Percentiles rank a stretch among this genome's conserved stretches.
Conservation (phyloP, 2,113 vertebrate genomes). For the Takifugu bimaculatus region DNA sequence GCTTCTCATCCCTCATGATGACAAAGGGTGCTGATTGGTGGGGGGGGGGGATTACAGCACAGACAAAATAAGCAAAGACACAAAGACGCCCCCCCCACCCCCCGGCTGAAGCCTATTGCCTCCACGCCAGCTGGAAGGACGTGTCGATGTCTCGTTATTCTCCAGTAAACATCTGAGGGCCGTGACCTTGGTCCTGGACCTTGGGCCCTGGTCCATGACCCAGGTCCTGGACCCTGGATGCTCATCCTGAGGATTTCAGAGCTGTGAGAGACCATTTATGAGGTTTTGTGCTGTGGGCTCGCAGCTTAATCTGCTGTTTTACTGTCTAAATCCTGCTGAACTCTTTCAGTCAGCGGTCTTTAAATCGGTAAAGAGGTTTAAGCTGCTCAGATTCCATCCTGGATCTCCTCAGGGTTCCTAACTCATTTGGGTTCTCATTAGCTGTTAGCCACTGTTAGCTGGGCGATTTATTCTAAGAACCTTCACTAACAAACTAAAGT, state of each 20-base stretch:
- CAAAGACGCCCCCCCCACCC: constrained; percentile 31
- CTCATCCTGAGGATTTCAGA: not conserved
- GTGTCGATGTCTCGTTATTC: no score
- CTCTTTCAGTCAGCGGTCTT: constrained; percentile 6
- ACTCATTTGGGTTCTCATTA: no score
- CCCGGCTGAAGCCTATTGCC: no score
- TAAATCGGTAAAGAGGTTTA: constrained; percentile 38
- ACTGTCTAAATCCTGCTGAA: constrained; percentile 28
- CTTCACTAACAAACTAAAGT: no score
- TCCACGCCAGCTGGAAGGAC: no score
- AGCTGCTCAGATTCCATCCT: constrained; percentile 1
- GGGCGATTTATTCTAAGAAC: no score
- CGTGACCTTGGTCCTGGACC: no score
- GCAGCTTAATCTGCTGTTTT: constrained; percentile 32
- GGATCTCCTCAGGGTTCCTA: no score
- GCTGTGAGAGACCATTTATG: constrained; percentile 18
- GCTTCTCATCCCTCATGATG: constrained; percentile 57
- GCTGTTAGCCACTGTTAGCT: no score
- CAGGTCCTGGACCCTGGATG: no score
- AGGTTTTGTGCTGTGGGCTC: not conserved
- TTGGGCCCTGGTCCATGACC: no score
- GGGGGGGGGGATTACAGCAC: constrained; percentile 50
- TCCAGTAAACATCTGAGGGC: no score
- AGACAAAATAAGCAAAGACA: constrained; percentile 62
- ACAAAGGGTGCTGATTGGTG: constrained; percentile 9